A percentile compares a stretch with the other conserved stretches of the same genome.
Conservation (phyloP, 2,888 invertebrate species). For the Drosophila nr. perissopoda region DNA sequence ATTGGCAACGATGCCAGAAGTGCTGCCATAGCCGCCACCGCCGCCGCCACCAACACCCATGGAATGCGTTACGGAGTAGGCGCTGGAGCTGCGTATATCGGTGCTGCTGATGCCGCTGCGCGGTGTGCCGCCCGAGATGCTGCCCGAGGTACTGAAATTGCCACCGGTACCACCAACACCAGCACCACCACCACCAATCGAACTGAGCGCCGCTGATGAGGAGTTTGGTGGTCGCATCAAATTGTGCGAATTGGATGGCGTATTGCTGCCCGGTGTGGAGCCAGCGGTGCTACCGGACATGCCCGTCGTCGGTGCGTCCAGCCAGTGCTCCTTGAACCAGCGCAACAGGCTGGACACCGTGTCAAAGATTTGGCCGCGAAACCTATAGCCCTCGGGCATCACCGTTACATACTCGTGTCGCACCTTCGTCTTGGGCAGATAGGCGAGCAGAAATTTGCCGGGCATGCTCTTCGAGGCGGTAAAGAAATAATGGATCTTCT, state of each 20-base stretch:
- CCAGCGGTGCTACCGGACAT: constrained; percentile 9
- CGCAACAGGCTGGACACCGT: constrained; percentile 90
- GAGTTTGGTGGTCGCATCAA: constrained; percentile 60
- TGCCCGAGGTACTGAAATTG: constrained; percentile 60
- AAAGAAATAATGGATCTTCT: constrained; percentile 95
- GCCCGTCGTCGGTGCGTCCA: constrained; percentile 92
- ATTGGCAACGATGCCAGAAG: constrained; percentile 2
- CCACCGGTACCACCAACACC: constrained; percentile 21
- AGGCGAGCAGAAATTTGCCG: constrained; percentile 97
- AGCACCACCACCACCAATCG: constrained; percentile 9
- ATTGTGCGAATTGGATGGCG: constrained; percentile 33
- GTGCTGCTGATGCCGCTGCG: constrained; percentile 66
- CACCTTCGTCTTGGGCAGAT: constrained; percentile 93
- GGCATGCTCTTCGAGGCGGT: constrained; percentile 94
- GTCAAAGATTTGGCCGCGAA: constrained; percentile 94
- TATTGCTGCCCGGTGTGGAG: constrained; percentile 27
- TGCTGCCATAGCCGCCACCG: constrained; percentile 16
- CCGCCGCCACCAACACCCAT: constrained; percentile 42
- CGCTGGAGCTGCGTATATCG: constrained; percentile 61
- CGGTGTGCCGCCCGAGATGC: constrained; percentile 64
- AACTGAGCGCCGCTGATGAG: constrained; percentile 7
- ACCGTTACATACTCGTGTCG: constrained; percentile 97
- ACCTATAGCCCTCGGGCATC: constrained; percentile 96
- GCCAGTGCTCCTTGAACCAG: constrained; percentile 99
- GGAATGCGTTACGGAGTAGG: constrained; percentile 73